phyloP scores from a whole-genome alignment of 2,113 vertebrate species.

The Vulpes ferrilata region DNA sequence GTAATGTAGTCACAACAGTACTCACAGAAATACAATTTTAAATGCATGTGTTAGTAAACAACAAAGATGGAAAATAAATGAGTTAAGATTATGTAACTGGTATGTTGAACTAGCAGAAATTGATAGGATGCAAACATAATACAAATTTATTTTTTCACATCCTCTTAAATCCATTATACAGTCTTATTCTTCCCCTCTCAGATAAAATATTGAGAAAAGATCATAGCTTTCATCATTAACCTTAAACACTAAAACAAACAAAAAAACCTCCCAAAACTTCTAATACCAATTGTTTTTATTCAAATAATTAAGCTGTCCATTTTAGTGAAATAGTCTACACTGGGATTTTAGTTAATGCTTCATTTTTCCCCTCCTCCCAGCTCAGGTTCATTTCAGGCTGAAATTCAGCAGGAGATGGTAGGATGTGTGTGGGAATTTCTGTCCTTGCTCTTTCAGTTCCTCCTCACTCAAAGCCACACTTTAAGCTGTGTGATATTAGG shows the following conservation, averaged over 20 bases:
- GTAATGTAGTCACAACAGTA: background rate
- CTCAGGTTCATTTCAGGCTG: background rate
- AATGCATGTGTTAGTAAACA: background rate
- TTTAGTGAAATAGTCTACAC: background rate
- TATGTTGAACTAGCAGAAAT: background rate
- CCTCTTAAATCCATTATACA: background rate
- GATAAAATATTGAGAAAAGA: background rate
- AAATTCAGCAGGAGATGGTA: fast-evolving
- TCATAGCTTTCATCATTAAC: background rate
- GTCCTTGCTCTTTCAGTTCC: background rate
- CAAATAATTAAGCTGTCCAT: background rate
- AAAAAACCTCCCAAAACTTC: background rate
- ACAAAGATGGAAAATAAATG: background rate
- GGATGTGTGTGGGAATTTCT: background rate
- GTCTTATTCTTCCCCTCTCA: background rate
- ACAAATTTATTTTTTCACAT: background rate
- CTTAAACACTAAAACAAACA: background rate
- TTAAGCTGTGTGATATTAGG: background rate
- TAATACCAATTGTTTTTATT: background rate
- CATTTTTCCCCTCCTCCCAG: background rate
- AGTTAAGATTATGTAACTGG: background rate
- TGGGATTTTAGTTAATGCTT: background rate
- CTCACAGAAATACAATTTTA: constrained; percentile 30
- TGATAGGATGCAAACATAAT: background rate
- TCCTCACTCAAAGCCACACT: background rate